phyloP scores from a whole-genome alignment of 1,140 invertebrate genomes.

The Potamilus streckersoni region DNA sequence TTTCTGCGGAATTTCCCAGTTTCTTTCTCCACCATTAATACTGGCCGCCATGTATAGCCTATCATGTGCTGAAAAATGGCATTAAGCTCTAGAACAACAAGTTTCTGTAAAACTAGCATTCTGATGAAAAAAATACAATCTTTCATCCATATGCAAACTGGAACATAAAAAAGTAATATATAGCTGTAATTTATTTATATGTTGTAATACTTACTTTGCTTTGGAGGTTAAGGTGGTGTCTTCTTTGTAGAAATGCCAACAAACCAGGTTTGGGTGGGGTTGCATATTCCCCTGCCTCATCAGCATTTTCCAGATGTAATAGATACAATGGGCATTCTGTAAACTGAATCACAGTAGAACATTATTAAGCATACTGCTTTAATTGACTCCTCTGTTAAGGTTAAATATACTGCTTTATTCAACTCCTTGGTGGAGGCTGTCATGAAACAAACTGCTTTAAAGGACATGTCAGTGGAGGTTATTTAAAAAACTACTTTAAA shows the following conservation, averaged over 20 bases:
- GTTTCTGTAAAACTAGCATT: background rate
- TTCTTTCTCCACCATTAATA: no score
- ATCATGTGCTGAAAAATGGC: no score
- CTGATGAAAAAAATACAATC: background rate
- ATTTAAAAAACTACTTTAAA: no score
- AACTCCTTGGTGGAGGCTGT: no score
- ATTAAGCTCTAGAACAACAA: no score
- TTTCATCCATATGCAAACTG: background rate
- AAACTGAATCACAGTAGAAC: conserved; percentile 23
- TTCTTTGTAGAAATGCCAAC: conserved; percentile 39
- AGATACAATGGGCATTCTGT: conserved; percentile 33
- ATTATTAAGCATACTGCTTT: no score
- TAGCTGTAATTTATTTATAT: background rate
- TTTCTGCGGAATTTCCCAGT: no score
- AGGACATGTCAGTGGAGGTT: no score
- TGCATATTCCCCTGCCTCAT: conserved; percentile 24
- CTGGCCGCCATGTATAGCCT: no score
- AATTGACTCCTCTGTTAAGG: no score
- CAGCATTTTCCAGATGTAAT: conserved; percentile 15
- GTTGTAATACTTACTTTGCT: conserved; percentile 12
- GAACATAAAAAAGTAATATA: background rate
- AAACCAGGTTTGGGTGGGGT: conserved; percentile 36
- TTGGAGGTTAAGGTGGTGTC: conserved; percentile 33
- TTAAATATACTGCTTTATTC: no score
- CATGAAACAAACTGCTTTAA: no score